Conservation (phyloP, 1,140 invertebrate genomes). For the Trichoplusia ni region DNA sequence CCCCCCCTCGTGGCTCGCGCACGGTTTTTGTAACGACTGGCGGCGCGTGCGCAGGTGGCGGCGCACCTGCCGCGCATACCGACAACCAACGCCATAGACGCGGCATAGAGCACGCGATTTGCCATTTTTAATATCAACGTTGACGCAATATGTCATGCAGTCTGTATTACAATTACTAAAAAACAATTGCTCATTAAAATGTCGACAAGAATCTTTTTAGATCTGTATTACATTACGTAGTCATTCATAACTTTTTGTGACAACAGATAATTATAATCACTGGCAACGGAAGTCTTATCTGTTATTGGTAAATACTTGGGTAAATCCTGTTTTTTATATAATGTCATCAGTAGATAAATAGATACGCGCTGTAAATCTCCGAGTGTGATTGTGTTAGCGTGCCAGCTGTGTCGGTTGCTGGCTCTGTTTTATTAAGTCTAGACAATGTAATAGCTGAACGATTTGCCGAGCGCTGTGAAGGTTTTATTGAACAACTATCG, state of each 20-base stretch:
- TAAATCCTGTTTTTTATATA: too few relatives aligned
- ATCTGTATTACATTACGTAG: too few relatives aligned
- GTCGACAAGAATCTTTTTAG: too few relatives aligned
- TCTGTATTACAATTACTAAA: too few relatives aligned
- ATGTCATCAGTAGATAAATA: too few relatives aligned
- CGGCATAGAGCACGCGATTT: constrained; percentile 59
- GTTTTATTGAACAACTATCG: constrained; percentile 51
- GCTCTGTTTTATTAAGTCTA: constrained; percentile 54
- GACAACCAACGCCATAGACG: constrained; percentile 48
- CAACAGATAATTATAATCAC: too few relatives aligned
- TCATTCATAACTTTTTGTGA: too few relatives aligned
- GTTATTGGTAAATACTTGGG: too few relatives aligned
- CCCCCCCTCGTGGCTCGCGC: constrained; percentile 40
- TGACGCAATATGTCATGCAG: neutral
- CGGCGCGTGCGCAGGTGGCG: constrained; percentile 74
- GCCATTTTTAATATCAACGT: constrained; percentile 20
- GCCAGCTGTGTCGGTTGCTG: constrained; percentile 28
- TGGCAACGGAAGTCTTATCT: too few relatives aligned
- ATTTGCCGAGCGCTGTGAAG: constrained; percentile 38
- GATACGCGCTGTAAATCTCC: too few relatives aligned
- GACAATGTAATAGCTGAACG: constrained; percentile 57
- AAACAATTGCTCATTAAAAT: too few relatives aligned
- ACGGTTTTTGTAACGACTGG: constrained; percentile 68
- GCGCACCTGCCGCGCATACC: constrained; percentile 61
- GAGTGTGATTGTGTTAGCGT: too few relatives aligned